Evolutionary conservation across 2,888 invertebrate genomes (phyloP).

Genomic region (Nasonovia ribisnigri): DNA sequence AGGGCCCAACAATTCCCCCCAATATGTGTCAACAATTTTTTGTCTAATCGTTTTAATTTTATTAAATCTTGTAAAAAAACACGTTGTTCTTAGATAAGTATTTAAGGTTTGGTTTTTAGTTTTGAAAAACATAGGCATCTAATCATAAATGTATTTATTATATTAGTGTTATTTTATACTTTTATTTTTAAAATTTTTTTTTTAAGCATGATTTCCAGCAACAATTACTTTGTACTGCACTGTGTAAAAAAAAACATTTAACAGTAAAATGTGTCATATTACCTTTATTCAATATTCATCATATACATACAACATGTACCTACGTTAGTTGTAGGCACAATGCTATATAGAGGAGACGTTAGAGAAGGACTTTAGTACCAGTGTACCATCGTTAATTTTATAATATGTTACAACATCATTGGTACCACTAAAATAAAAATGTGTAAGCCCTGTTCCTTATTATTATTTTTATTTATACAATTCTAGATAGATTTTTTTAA

Average conservation of each 20-base stretch:
- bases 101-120: background rate
- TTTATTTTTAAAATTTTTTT: background rate
- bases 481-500: background rate
- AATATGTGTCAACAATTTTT: background rate
- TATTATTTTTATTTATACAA: background rate
- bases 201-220: background rate
- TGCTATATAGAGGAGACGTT: background rate
- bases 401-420: too few relatives aligned
- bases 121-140: background rate
- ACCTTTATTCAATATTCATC: background rate
- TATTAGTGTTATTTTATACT: background rate
- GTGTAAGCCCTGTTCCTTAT: background rate
- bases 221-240: background rate
- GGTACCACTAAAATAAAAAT: background rate
- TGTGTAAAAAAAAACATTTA: background rate
- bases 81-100: background rate
- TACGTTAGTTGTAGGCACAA: background rate
- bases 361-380: background rate
- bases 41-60: background rate
- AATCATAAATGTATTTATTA: background rate
- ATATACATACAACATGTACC: background rate
- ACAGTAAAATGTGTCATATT: background rate
- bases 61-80: background rate
- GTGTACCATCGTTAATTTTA: too few relatives aligned
- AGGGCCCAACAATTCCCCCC: background rate